Base-by-base conservation (phyloP, 2,113 vertebrate genomes). In the Colistium nudipinnis region DNA sequence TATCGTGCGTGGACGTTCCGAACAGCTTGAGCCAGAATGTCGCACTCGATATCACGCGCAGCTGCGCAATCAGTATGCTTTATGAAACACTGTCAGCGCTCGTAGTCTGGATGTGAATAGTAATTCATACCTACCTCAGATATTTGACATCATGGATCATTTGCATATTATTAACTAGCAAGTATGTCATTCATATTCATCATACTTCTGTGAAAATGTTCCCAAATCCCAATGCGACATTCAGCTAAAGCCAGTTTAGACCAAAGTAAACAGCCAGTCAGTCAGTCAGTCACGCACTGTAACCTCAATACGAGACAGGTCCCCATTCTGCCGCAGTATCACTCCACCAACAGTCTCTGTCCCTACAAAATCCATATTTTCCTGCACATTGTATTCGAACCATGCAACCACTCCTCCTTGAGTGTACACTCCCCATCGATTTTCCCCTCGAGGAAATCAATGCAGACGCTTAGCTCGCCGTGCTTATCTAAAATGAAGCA, bases 51-150 rank as follows among this genome's bases (percentile, higher is more conserved):
- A 74, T 2, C 3, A 10, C 39, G 43, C n/a, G n/a, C n/a, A n/a
- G n/a, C n/a, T n/a, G n/a, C n/a, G 25, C 47, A 48, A 60, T 81
- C 82, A 62, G 41, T 52, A 19, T 60, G 63, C 47, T 76, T 72
- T 51, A 31, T 57, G 47, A 70, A 64, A 64, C 74, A 76, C 48
- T n/a, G n/a, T n/a, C n/a, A n/a, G n/a, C n/a, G n/a, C n/a, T n/a
- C n/a, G n/a, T n/a, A n/a, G n/a, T n/a, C n/a, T 43, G 44, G 72
- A 48, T 52, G 25, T 68, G 55, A 74, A 65, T 36, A 31, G 51
- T 17, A 38, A 73, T 77, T 63, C 49, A 39, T 54, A 2, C 47
- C 1, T 24, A 48, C 11, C 30, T 53, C 64, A 38, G 30, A 41
- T 62, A n/a, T 65, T 52, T 56, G 35, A 27, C 19, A 20, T 51